phyloP scores from a whole-genome alignment of 2,888 invertebrate genomes.

The Eristalis arbustorum region DNA sequence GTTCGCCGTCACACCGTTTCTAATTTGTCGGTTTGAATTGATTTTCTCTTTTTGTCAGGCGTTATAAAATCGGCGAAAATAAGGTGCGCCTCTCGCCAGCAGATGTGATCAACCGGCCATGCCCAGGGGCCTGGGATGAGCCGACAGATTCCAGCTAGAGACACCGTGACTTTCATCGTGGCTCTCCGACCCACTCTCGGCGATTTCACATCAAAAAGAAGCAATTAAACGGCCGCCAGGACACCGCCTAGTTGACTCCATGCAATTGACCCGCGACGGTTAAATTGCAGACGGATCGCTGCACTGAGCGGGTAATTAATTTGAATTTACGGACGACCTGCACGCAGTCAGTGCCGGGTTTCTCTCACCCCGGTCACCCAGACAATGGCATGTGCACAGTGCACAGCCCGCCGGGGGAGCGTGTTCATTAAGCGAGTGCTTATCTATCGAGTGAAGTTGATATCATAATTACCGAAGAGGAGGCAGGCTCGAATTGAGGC shows the following conservation, averaged over 20 bases:
- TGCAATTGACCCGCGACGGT: conserved; percentile 30
- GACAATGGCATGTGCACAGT: neutral
- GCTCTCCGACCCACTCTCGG: conserved; percentile 1
- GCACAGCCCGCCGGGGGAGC: neutral
- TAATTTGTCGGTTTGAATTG: conserved; percentile 17
- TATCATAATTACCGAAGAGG: conserved; percentile 37
- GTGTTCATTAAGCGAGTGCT: neutral
- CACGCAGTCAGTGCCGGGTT: neutral
- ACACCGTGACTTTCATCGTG: neutral
- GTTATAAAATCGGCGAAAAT: conserved; percentile 29
- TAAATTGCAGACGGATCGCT: conserved; percentile 40
- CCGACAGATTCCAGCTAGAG: conserved; percentile 11
- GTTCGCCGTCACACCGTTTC: neutral
- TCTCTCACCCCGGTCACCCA: neutral
- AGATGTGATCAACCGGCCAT: neutral
- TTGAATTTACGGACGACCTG: neutral
- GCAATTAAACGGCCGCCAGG: neutral
- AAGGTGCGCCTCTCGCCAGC: conserved; percentile 41
- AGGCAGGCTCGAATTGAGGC: conserved; percentile 46
- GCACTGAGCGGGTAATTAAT: conserved; percentile 36
- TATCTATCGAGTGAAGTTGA: conserved; percentile 5
- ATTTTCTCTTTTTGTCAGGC: conserved; percentile 12
- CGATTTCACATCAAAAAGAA: conserved; percentile 11
- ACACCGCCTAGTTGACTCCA: neutral
- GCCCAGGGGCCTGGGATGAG: neutral